Evolutionary conservation across 2,888 invertebrate species (phyloP), one percentile per base, ranked within the genome.

Genomic region (Griposia aprilina): DNA sequence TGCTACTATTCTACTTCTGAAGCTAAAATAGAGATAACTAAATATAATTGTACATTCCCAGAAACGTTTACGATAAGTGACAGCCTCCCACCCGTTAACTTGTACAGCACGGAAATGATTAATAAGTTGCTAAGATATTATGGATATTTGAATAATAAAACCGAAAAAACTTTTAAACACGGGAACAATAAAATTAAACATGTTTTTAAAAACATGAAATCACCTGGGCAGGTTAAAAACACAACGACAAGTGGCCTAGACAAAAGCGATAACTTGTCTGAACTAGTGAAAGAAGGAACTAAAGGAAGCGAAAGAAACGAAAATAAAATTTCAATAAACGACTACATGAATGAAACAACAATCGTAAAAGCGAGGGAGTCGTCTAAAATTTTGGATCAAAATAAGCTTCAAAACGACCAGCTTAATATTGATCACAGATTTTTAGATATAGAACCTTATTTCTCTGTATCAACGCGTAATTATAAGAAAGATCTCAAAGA

Each of bases 81-180:
- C 79, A 97, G 96, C 84, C 91, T 97, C 76, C 97, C 97, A 45
- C 97, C 97, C 4, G 97, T 97, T 63, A 97, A 96, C 90, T 93
- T 97, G 87, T 97, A 97, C 77, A 97, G 97, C 78, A 96, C 97
- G 59, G 97, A 97, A 93, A 97, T 97, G 97, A 97, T 97, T 81
- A 97, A 97, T 85, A 97, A 96, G 88, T 90, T 97, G 85, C 87
- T 97, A 45, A 93, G 96, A 80, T 97, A 96, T 83, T 97, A 97
- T 78, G 97, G 97, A 52, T 97, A 96, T 85, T 90, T 96, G 23
- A 96, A 94, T 87, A 96, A 97, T 87, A 96, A 96, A 94, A 95
- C 95, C 20, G 96, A 96, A 69, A 94, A 93, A 90, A 90, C 90
- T 67, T 89, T 88, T 72, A 94, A 93, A 81, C 92, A 91, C 71